These are phyloP conservation scores for Microchrysa polita DNA, from an alignment of 2,888 invertebrate genomes.

Conservation along the genomic window DNA sequence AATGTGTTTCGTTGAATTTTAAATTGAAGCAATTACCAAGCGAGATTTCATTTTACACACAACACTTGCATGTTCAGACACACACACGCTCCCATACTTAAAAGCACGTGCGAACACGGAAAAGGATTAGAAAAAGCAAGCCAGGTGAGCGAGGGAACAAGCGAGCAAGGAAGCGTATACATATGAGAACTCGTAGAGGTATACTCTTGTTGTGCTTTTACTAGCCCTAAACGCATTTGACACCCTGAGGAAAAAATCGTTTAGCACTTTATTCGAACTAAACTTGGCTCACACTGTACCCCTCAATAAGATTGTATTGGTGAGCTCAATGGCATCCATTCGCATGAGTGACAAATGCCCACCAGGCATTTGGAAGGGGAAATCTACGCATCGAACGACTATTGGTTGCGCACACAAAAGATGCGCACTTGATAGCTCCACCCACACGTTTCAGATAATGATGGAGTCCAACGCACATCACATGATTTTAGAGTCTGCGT, in stretches of 20 bases:
- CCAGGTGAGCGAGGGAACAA: neutral
- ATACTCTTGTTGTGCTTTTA: no score
- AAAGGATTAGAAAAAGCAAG: neutral
- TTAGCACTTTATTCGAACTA: no score
- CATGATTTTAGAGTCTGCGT: constrained; percentile 1
- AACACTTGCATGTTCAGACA: no score
- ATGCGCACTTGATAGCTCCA: neutral
- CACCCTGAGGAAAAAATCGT: neutral
- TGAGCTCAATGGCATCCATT: constrained; percentile 36
- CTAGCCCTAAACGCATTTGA: no score
- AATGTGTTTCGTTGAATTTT: constrained; percentile 33
- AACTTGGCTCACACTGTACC: constrained; percentile 30
- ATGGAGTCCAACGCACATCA: constrained; percentile 20
- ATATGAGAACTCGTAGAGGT: neutral
- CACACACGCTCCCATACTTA: no score
- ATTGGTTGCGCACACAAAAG: constrained; percentile 5
- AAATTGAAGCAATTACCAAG: constrained; percentile 41
- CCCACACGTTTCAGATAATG: neutral
- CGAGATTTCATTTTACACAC: constrained; percentile 36
- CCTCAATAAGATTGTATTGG: neutral
- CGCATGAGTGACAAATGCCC: neutral
- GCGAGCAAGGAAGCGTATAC: neutral
- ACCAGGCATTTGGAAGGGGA: constrained; percentile 11
- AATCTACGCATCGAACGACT: neutral
- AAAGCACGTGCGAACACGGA: neutral